Evolutionary conservation across 2,888 invertebrate genomes (phyloP).

Genomic region (Synanthedon formicaeformis): DNA sequence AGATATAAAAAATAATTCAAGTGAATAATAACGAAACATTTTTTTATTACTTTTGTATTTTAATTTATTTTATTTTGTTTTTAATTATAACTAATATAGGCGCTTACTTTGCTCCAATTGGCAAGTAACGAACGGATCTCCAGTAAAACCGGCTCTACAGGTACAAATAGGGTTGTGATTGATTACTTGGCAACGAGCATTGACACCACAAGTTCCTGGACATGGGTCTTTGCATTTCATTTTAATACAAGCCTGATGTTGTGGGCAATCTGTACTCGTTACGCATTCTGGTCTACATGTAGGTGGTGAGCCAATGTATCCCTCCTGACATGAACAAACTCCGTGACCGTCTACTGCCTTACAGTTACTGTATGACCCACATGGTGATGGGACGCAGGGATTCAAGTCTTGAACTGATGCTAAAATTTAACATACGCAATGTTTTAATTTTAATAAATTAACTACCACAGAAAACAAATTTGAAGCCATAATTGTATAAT

Average conservation of each 20-base stretch:
- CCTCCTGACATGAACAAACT: constrained; percentile 82
- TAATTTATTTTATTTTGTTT: constrained; percentile 13
- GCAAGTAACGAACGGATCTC: constrained; percentile 84
- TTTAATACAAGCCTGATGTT: constrained; percentile 78
- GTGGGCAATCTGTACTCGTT: constrained; percentile 80
- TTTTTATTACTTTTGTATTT: constrained; percentile 12
- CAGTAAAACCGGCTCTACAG: constrained; percentile 79
- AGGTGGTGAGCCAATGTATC: constrained; percentile 82
- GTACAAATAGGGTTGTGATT: constrained; percentile 86
- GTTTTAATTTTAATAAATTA: too few relatives aligned
- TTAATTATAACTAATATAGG: constrained; percentile 18
- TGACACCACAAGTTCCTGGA: constrained; percentile 80
- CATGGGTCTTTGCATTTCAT: constrained; percentile 82
- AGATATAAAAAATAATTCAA: constrained; percentile 9
- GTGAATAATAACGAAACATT: constrained; percentile 12
- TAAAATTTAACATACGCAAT: constrained; percentile 22
- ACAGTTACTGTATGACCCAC: constrained; percentile 83
- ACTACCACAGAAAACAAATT: neutral
- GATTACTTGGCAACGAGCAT: constrained; percentile 79
- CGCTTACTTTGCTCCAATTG: constrained; percentile 70
- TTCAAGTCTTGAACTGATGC: constrained; percentile 59
- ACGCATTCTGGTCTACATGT: constrained; percentile 83
- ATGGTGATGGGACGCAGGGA: constrained; percentile 81
- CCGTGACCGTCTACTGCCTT: constrained; percentile 78
- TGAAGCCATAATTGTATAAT: neutral